Evolutionary conservation across 1,140 invertebrate species (phyloP).

Genomic region (Agraylea sexmaculata): DNA sequence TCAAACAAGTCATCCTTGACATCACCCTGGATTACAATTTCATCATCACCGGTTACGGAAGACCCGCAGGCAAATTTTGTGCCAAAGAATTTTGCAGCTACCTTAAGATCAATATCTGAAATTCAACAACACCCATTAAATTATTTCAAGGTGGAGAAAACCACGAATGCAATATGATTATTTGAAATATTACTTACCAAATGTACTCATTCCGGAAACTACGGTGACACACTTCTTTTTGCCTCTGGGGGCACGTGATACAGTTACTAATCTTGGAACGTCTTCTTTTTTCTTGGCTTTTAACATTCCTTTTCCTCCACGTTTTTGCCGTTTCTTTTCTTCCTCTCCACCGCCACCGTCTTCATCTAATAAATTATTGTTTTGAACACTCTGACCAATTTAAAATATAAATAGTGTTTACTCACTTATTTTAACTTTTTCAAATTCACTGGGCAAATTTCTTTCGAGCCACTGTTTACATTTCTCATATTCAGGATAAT

Average conservation of each 20-base stretch:
- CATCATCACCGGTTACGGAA: slow-evolving; percentile 96
- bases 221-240: slow-evolving; percentile 98
- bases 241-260: slow-evolving; percentile 86
- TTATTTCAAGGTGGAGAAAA: too few species aligned
- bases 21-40: slow-evolving; percentile 98
- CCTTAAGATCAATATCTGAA: slow-evolving; percentile 93
- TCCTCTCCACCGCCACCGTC: slow-evolving; percentile 63
- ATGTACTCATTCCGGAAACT: slow-evolving; percentile 74
- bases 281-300: slow-evolving; percentile 83
- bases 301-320: slow-evolving; percentile 79
- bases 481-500: slow-evolving; percentile 94
- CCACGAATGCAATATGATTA: not conserved
- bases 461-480: slow-evolving; percentile 95
- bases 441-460: slow-evolving; percentile 86
- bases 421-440: slow-evolving; percentile 66
- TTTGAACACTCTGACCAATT: too few species aligned
- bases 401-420: slow-evolving; percentile 9
- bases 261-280: slow-evolving; percentile 67
- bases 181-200: slow-evolving; percentile 48
- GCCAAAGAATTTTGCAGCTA: slow-evolving; percentile 96
- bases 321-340: slow-evolving; percentile 86
- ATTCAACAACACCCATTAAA: too few species aligned
- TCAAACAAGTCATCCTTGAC: slow-evolving; percentile 97
- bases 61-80: slow-evolving; percentile 97
- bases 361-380: too few species aligned